Conservation (phyloP, 1,140 invertebrate species). For the Heliconius hermathena region DNA sequence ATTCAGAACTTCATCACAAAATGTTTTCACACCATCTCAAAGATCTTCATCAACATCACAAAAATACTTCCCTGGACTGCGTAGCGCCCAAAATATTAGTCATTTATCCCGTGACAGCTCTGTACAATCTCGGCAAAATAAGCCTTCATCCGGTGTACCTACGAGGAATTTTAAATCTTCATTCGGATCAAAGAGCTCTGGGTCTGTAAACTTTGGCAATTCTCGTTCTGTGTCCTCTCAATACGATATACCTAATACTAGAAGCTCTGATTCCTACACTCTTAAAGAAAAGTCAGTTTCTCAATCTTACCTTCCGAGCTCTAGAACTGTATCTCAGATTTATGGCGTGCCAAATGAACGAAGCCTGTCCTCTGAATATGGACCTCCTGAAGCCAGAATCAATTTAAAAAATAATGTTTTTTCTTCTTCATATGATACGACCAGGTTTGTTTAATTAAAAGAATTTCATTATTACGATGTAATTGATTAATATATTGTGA, state of each 20-base stretch:
- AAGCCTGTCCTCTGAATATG: constrained; percentile 58
- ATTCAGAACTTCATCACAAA: constrained; percentile 52
- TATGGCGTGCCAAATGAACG: constrained; percentile 57
- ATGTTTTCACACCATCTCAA: constrained; percentile 11
- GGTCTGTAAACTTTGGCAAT: constrained; percentile 40
- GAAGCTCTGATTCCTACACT: constrained; percentile 52
- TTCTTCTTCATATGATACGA: constrained; percentile 52
- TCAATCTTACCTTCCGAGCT: constrained; percentile 46
- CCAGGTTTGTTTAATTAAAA: constrained; percentile 47
- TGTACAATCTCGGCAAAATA: constrained; percentile 45
- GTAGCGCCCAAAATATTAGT: constrained; percentile 32
- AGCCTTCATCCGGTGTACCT: constrained; percentile 32
- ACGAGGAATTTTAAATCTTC: constrained; percentile 32
- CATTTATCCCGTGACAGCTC: constrained; percentile 48
- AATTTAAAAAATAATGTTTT: constrained; percentile 58
- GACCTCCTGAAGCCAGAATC: constrained; percentile 48
- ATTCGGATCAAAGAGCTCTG: constrained; percentile 33
- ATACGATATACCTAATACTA: constrained; percentile 52
- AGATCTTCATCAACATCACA: constrained; percentile 49
- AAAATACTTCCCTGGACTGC: constrained; percentile 49
- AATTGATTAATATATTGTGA: background rate
- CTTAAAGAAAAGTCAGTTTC: constrained; percentile 47
- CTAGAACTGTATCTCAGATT: constrained; percentile 48
- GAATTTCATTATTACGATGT: background rate
- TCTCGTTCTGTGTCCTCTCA: constrained; percentile 47